Base-by-base conservation (phyloP, 1,140 invertebrate genomes). In the Drosophila leontia region DNA sequence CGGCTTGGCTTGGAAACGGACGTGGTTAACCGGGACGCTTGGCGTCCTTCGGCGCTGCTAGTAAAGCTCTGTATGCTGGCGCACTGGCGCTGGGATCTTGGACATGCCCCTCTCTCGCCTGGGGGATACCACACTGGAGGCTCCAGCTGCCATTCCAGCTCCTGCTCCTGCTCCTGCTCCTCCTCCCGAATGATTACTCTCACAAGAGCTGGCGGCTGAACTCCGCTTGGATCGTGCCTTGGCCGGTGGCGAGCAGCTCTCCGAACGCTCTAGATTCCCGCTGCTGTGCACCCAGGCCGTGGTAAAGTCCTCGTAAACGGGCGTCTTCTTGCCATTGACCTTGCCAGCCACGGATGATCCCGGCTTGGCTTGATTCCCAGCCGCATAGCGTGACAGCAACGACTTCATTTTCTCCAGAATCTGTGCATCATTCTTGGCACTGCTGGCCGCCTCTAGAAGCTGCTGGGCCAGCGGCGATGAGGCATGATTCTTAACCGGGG, bases 221-320 rank as follows among this genome's bases (percentile, higher is more conserved):
- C 91, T 92, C 37, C 92, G 80, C 70, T 93, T 93, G 29, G 92
- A 92, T 7, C 80, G 78, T 2, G 82, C 88, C 50, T 78, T 90
- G 4, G 91, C 91, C n/a, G 91, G 85, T 13, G 87, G 84, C 2
- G 91, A 92, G 57, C 87, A 91, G 71, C 86, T 92, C 47, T 80
- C 82, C 39, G 87, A 92, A 7, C 94, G 93, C 67, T 94, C 95
- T 12, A 96, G 91, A 75, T 94, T 95, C 2, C 95, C 95, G 83
- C 96, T 95, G 69, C 94, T 95, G 92, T 96, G 95, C n/a, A 96
- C 95, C 95, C 95, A 96, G n/a, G 95, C 95, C 29, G 94, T 94
- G 8, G 95, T 92, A 63, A 96, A 96, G 57, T 96, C 95, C 68
- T 95, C 94, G 37, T 94, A 95, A n/a, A 94, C 94, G 6, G 85